Evolutionary conservation across 2,888 invertebrate species (phyloP), one percentile per base, ranked within the genome.

Genomic region (Cybosia mesomella): DNA sequence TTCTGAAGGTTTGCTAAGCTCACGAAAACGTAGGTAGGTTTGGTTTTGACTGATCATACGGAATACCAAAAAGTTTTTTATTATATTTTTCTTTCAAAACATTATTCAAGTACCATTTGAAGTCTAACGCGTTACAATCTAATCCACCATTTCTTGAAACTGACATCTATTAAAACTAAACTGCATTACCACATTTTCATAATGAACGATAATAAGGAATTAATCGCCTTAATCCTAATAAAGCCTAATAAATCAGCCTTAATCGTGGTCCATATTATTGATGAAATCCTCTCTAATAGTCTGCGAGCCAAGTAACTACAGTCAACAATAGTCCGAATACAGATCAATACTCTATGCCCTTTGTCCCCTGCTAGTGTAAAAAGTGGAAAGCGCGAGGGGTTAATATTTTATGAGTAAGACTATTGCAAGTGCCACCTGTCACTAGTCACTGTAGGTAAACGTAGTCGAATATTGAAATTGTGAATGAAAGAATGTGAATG

Each of bases 331-430:
- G 10, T 34, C 28, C n/a, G 43, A 21, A 43, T 57, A 21, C 28
- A 49, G 57, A 67, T 67, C 67, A 62, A 67, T 67, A 67, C 36
- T 49, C 21, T 15, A 54, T 57, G 15, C 57, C 61, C 58, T 24
- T 58, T 15, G 49, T n/a, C 63, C 66, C 66, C 58, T 66, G n/a
- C 55, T 21, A 39, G 58, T 58, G 43, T 66, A 66, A 66, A 70
- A 63, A 63, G 15, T 39, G 7, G 28, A 32, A 36, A n/a, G 21
- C n/a, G 10, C 13, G 60, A 58, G 55, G 70, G 70, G 66, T 70
- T 59, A 66, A 70, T 70, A 66, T 66, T 70, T 63, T 63, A 70
- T 66, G 54, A 70, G 58, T 55, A 58, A 58, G 59, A 59, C 70
- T 54, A 58, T 63, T 43, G 66, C 24, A 58, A 55, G 39, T 43